phyloP scores from a whole-genome alignment of 37 sponge, comb jelly and placozoan genomes.

The Hexactinellida sp. region DNA sequence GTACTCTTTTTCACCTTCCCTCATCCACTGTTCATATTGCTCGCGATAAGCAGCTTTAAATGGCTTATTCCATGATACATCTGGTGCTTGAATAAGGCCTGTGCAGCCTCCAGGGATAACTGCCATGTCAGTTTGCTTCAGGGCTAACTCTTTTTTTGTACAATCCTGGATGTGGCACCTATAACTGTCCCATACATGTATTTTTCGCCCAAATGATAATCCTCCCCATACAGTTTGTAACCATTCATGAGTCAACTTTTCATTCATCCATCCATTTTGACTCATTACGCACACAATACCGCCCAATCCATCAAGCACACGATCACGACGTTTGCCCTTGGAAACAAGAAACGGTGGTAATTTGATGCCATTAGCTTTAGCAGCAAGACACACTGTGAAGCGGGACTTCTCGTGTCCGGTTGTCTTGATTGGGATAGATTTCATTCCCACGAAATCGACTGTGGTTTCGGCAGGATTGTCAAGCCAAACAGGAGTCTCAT shows the following conservation, averaged over 20 bases:
- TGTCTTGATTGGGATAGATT: slow-evolving; percentile 33
- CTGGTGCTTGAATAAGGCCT: background rate
- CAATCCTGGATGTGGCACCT: background rate
- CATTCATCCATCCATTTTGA: slow-evolving; percentile 48
- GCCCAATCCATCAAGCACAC: background rate
- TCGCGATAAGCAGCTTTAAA: slow-evolving; percentile 16
- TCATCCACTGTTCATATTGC: slow-evolving; percentile 37
- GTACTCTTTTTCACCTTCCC: slow-evolving; percentile 27
- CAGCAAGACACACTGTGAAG: slow-evolving; percentile 42
- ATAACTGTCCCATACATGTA: background rate
- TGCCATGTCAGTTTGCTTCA: background rate
- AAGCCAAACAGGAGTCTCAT: slow-evolving; percentile 49
- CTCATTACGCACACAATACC: slow-evolving; percentile 28
- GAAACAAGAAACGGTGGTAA: slow-evolving; percentile 41
- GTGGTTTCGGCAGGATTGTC: slow-evolving; percentile 45
- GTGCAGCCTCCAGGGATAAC: slow-evolving; percentile 22
- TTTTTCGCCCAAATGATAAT: slow-evolving; percentile 24
- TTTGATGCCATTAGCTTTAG: slow-evolving; percentile 41
- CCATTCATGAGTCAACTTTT: slow-evolving; percentile 40
- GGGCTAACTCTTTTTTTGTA: background rate
- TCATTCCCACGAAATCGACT: slow-evolving; percentile 24
- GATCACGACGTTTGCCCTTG: slow-evolving; percentile 32
- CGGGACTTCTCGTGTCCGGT: slow-evolving; percentile 43
- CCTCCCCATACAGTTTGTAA: slow-evolving; percentile 28
- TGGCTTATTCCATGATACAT: slow-evolving; percentile 12